Conservation (phyloP, 2,888 invertebrate genomes). For the Portevinia maculata region DNA sequence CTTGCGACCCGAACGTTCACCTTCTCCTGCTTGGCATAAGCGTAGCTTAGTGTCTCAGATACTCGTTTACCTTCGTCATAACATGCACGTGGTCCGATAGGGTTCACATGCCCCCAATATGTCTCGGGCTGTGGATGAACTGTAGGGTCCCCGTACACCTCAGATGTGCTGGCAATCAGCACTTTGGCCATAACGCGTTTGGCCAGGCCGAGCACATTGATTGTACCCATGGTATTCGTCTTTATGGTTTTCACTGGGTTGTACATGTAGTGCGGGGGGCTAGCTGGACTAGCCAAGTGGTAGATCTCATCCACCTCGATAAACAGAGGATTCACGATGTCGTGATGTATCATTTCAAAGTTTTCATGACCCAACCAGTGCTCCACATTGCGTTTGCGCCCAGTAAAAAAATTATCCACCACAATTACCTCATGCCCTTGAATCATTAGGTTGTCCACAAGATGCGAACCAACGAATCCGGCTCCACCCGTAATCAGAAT, state of each 20-base stretch:
- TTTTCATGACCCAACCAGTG: constrained; percentile 99
- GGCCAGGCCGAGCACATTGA: constrained; percentile 95
- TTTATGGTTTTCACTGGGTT: constrained; percentile 99
- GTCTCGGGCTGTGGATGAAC: constrained; percentile 99
- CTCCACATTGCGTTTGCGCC: constrained; percentile 97
- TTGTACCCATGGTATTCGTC: constrained; percentile 97
- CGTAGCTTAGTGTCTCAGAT: constrained; percentile 96
- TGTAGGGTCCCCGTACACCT: constrained; percentile 99
- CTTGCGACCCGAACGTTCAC: constrained; percentile 97
- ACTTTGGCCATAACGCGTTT: constrained; percentile 96
- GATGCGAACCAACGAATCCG: constrained; percentile 99
- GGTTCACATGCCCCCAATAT: constrained; percentile 99
- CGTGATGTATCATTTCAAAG: constrained; percentile 99
- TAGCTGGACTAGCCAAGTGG: constrained; percentile 99
- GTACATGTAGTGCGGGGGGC: constrained; percentile 99
- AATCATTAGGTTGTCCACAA: constrained; percentile 97
- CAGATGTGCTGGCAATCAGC: constrained; percentile 98
- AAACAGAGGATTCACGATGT: constrained; percentile 98
- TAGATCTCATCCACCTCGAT: constrained; percentile 99
- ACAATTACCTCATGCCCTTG: constrained; percentile 98
- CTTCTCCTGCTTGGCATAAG: constrained; percentile 98
- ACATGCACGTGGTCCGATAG: constrained; percentile 97
- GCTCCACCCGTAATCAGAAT: constrained; percentile 98
- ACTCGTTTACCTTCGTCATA: constrained; percentile 99
- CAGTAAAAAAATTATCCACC: constrained; percentile 99